Evolutionary conservation across 2,888 invertebrate species (phyloP).

Genomic region (Apoderus coryli): DNA sequence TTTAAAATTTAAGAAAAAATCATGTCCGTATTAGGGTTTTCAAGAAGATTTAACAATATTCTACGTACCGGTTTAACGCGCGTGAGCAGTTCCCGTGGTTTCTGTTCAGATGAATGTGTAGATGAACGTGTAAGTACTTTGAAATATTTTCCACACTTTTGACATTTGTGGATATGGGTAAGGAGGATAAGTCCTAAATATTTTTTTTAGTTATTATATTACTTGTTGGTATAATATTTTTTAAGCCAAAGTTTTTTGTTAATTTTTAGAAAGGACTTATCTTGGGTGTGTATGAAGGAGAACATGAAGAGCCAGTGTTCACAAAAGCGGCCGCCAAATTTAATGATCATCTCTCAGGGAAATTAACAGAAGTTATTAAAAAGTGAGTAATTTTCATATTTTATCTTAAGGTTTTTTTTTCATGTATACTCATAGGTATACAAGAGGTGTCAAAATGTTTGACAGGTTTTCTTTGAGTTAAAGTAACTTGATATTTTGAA

Average conservation of each 20-base stretch:
- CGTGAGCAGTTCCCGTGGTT: constrained; percentile 8
- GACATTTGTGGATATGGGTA: too few species aligned
- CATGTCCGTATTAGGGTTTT: constrained; percentile 13
- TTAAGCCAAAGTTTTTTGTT: not conserved
- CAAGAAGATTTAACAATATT: constrained; percentile 11
- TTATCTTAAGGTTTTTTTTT: too few species aligned
- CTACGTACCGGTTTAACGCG: constrained; percentile 11
- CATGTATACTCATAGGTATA: too few species aligned
- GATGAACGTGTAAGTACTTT: constrained; percentile 13
- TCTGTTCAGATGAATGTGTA: constrained; percentile 15
- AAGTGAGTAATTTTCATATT: constrained; percentile 33
- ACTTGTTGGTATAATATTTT: too few species aligned
- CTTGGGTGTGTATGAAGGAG: constrained; percentile 37
- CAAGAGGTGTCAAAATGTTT: too few species aligned
- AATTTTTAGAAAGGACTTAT: constrained; percentile 38
- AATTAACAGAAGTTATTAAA: constrained; percentile 36
- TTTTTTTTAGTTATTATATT: too few species aligned
- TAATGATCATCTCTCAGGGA: constrained; percentile 38
- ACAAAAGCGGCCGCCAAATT: constrained; percentile 37
- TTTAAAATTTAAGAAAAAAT: constrained; percentile 10
- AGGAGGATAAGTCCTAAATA: too few species aligned
- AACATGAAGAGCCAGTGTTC: constrained; percentile 33
- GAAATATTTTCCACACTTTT: too few species aligned
- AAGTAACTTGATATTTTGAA: not conserved
- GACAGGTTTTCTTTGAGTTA: not conserved